phyloP scores from a whole-genome alignment of 2,113 vertebrate species.

The Peromyscus maniculatus region DNA sequence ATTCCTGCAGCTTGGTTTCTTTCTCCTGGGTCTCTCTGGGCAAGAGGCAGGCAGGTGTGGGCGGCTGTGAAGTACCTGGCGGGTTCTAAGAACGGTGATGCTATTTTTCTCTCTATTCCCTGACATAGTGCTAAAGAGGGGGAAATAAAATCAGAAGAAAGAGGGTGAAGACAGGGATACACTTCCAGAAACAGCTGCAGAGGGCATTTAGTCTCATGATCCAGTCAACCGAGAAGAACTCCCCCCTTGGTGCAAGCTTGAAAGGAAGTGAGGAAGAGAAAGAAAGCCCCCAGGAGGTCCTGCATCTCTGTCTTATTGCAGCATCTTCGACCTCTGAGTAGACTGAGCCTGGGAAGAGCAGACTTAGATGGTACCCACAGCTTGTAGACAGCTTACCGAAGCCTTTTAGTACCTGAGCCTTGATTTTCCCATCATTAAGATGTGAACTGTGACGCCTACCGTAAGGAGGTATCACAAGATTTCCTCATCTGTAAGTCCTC shows the following conservation, averaged over 20 bases:
- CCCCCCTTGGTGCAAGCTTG: neutral
- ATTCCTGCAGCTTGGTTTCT: neutral
- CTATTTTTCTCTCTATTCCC: constrained; percentile 67
- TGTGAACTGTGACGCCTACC: neutral
- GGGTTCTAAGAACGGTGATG: neutral
- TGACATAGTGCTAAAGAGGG: neutral
- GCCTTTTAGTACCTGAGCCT: neutral
- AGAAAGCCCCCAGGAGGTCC: neutral
- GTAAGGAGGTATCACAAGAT: neutral
- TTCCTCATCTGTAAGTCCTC: neutral
- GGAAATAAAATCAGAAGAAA: neutral
- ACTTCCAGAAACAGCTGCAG: constrained; percentile 5
- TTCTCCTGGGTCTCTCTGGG: neutral
- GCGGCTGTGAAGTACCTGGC: neutral
- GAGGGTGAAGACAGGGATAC: neutral
- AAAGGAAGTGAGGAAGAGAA: neutral
- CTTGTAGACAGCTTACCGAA: rapidly evolving
- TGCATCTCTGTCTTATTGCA: rapidly evolving
- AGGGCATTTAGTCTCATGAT: neutral
- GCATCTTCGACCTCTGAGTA: neutral
- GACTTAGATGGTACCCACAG: neutral
- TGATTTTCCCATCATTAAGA: neutral
- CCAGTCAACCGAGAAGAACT: neutral
- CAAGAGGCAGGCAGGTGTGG: neutral
- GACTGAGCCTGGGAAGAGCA: neutral